Evolutionary conservation across 2,888 invertebrate species (phyloP), one percentile per base, ranked within the genome.

Genomic region (Platypus cylindrus): DNA sequence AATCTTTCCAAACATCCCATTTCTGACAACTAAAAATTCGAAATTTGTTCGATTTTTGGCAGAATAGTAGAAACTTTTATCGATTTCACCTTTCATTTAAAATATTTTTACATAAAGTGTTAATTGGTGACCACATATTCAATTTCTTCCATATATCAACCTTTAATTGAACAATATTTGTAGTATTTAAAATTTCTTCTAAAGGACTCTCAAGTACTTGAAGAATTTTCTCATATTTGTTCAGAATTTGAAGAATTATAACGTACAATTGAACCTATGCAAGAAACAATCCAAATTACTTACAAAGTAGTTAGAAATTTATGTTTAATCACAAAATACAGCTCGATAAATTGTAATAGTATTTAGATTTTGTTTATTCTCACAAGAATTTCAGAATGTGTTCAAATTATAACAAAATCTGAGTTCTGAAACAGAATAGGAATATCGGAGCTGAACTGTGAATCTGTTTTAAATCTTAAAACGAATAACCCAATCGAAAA

Each of bases 171-270:
- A 76, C 64, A 3, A 71, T 71, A 1, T 77, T 71, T 9, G 78
- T 76, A 1, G 80, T 78, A 24, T 78, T 73, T 40, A 79, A 57
- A 51, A 72, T 73, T 15, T 68, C 62, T 35, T 79, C 80, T 1
- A 90, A 60, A 0, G 81, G 77, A 1, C 85, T 77, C 40, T 81
- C 78, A n/a, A 94, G 65, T 37, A 93, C 75, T 34, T 77, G 71
- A 24, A 91, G 60, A 8, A 89, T 80, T 51, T 86, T 85, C 46
- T 79, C 72, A 63, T 75, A 78, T 59, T 91, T 93, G 20, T 74
- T 75, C 58, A 80, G 78, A 11, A 79, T 64, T 51, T 89, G 78
- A 29, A 89, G 63, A 41, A 95, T 83, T 68, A 90, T 83, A 36
- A 94, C 67, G 62, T 91, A 93, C 26, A 95, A 68, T 37, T 86